Evolutionary conservation across 2,888 invertebrate genomes (phyloP).

Genomic region (Ryuthela nishihirai): DNA sequence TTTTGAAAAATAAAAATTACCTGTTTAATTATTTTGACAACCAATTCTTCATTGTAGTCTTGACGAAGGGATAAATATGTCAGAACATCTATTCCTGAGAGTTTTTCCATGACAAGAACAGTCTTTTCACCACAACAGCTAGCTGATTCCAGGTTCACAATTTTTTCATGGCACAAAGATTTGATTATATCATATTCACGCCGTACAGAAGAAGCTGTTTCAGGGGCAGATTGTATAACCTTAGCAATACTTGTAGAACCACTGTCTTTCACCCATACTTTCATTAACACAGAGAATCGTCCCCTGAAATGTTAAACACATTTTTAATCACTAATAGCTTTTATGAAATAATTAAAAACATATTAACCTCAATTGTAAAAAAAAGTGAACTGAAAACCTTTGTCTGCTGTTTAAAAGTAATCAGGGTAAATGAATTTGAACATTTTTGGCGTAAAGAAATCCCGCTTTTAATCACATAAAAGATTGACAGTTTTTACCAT

Average conservation of each 20-base stretch:
- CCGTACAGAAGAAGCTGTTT: slow-evolving; percentile 59
- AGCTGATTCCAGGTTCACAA: slow-evolving; percentile 59
- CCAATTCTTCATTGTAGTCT: slow-evolving; percentile 88
- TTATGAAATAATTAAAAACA: too few species aligned
- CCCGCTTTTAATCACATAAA: too few species aligned
- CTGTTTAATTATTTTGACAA: slow-evolving; percentile 80
- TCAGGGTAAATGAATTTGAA: too few species aligned
- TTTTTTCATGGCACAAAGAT: slow-evolving; percentile 79
- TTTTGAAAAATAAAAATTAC: slow-evolving; percentile 46
- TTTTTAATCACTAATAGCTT: too few species aligned
- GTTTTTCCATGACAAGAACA: slow-evolving; percentile 51
- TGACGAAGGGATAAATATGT: slow-evolving; percentile 82
- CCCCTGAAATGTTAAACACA: slow-evolving; percentile 60
- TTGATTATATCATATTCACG: slow-evolving; percentile 77
- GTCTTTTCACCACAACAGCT: slow-evolving; percentile 41
- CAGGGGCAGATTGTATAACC: slow-evolving; percentile 56
- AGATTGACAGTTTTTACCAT: too few species aligned
- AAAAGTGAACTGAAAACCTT: too few species aligned
- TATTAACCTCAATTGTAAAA: too few species aligned
- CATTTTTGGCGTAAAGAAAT: too few species aligned
- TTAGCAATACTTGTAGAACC: slow-evolving; percentile 79
- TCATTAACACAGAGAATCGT: slow-evolving; percentile 78
- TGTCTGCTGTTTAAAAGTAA: too few species aligned
- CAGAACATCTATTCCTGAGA: slow-evolving; percentile 84
- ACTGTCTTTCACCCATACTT: slow-evolving; percentile 64